Evolutionary conservation across 1,140 invertebrate species (phyloP).

Genomic region (Aphaenogaster floridana): DNA sequence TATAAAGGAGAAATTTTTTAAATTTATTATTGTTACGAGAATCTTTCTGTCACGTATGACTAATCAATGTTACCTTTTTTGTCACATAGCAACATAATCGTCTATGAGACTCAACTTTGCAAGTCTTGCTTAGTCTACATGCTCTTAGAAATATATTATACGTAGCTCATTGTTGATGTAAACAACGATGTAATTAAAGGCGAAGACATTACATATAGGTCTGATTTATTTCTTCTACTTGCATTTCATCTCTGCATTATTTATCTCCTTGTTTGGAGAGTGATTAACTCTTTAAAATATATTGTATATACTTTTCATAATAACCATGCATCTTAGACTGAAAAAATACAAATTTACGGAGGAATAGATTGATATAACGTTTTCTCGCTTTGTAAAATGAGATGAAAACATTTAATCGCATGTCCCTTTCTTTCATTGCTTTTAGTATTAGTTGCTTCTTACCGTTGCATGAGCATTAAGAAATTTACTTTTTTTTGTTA

Average conservation of each 20-base stretch:
- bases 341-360: background rate
- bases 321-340: background rate
- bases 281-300: background rate
- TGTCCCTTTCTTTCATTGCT: background rate
- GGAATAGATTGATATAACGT: conserved; percentile 12
- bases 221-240: background rate
- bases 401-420: conserved; percentile 19
- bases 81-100: background rate
- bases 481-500: background rate
- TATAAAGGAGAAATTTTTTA: background rate
- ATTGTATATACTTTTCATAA: background rate
- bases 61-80: background rate
- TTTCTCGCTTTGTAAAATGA: conserved; percentile 5
- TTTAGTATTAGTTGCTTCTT: background rate
- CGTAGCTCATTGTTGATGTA: background rate
- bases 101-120: conserved; percentile 38
- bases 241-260: background rate
- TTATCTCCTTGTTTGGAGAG: background rate
- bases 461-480: conserved; percentile 31
- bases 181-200: conserved; percentile 23
- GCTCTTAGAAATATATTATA: background rate
- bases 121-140: conserved; percentile 4
- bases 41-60: background rate
- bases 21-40: background rate
- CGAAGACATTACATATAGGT: conserved; percentile 6